Evolutionary conservation across 2,888 invertebrate genomes (phyloP).

Genomic region (Ernsta delagoae): DNA sequence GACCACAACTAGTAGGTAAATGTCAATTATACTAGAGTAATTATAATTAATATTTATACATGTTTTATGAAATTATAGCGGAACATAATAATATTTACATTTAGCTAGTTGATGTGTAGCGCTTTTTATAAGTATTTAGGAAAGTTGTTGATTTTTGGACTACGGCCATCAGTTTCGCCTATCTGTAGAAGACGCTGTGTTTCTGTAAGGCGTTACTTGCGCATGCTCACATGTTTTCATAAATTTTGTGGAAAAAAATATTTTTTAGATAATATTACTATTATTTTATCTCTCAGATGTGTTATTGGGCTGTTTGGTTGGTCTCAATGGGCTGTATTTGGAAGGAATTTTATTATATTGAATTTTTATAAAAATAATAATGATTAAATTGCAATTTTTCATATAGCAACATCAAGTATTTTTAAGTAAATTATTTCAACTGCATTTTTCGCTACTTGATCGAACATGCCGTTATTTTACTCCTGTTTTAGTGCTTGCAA

Average conservation of each 20-base stretch:
- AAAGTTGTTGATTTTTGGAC: conserved; percentile 20
- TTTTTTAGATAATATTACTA: too few relatives aligned
- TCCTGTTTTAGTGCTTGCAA: too few relatives aligned
- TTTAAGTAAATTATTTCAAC: too few relatives aligned
- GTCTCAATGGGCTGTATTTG: background rate
- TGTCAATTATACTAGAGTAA: conserved; percentile 18
- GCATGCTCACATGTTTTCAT: too few relatives aligned
- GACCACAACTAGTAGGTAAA: conserved; percentile 9
- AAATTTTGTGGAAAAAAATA: too few relatives aligned
- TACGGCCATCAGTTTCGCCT: conserved; percentile 15
- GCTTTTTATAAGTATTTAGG: conserved; percentile 15
- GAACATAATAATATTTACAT: conserved; percentile 34
- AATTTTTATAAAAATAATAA: too few relatives aligned
- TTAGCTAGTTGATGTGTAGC: conserved; percentile 29
- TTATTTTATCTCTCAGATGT: too few relatives aligned
- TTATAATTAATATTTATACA: conserved; percentile 34
- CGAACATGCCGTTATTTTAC: too few relatives aligned
- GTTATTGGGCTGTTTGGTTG: too few relatives aligned
- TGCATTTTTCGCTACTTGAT: too few relatives aligned
- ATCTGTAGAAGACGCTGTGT: background rate
- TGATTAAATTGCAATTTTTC: too few relatives aligned
- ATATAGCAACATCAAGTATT: too few relatives aligned
- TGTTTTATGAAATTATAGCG: conserved; percentile 20
- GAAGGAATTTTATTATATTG: background rate
- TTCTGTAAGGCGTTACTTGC: conserved; percentile 9